A percentile compares a stretch with the other conserved stretches of the same genome.
phyloP scores from a whole-genome alignment of 2,797 vertebrate species.

The Balearica regulorum region DNA sequence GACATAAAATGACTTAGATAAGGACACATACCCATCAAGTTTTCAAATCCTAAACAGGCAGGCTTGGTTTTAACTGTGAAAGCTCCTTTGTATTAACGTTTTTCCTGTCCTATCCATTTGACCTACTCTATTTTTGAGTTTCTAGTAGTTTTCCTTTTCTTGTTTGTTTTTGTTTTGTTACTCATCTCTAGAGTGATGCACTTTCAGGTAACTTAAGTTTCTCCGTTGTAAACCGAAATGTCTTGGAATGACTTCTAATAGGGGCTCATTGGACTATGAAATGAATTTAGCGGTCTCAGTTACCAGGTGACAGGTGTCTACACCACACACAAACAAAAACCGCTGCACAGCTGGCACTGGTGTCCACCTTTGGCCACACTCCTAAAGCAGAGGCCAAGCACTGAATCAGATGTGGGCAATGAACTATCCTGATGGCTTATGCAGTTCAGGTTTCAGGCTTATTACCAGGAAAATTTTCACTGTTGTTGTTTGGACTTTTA shows the following conservation, averaged over 20 bases:
- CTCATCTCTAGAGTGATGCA: neutral
- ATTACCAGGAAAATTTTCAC: neutral
- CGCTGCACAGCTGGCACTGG: neutral
- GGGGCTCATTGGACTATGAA: neutral
- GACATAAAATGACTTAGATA: neutral
- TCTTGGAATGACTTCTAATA: neutral
- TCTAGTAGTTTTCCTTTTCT: neutral
- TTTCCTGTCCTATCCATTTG: neutral
- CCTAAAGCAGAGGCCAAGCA: neutral
- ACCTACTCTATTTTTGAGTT: neutral
- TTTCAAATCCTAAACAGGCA: neutral
- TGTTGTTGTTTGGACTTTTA: neutral
- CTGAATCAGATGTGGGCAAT: neutral
- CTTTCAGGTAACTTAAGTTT: neutral
- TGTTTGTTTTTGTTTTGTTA: neutral
- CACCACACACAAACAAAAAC: rapidly evolving
- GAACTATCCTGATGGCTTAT: neutral
- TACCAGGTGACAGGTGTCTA: neutral
- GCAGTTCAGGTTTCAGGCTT: neutral
- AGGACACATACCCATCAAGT: neutral
- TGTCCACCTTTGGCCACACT: neutral
- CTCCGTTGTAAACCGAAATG: neutral
- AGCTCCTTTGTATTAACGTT: neutral
- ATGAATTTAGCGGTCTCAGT: neutral
- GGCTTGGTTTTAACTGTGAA: neutral